Evolutionary conservation across 2,888 invertebrate species (phyloP).

Genomic region (Amaurobius ferox): DNA sequence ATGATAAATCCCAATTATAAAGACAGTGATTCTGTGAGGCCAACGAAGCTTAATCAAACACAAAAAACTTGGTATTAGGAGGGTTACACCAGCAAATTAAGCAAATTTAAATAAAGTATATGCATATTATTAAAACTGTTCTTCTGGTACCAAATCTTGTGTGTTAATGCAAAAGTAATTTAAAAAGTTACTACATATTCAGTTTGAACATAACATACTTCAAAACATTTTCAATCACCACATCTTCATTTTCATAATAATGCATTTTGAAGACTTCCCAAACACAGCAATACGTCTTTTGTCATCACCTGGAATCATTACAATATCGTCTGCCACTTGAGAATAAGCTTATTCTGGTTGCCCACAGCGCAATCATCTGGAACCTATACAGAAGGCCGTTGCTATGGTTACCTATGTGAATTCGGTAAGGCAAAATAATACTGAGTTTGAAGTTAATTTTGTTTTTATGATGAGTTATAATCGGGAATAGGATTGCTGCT

Average conservation of each 20-base stretch:
- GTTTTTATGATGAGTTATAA: background rate
- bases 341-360: background rate
- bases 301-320: background rate
- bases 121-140: too few species aligned
- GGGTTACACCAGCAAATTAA: too few species aligned
- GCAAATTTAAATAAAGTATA: too few species aligned
- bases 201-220: background rate
- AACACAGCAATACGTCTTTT: background rate
- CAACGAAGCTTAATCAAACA: too few species aligned
- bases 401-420: background rate
- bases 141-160: too few species aligned
- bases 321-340: background rate
- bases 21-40: too few species aligned
- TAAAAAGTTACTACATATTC: background rate
- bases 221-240: conserved; percentile 3
- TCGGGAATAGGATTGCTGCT: too few species aligned
- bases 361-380: conserved; percentile 5
- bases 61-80: too few species aligned
- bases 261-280: background rate
- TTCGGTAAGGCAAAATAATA: background rate
- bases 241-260: background rate
- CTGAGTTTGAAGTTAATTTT: background rate
- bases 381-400: background rate
- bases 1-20: too few species aligned
- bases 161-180: too few species aligned